These are phyloP conservation scores for Corythornis vintsioides DNA, from an alignment of 2,113 vertebrate genomes.

Conservation along the genomic window DNA sequence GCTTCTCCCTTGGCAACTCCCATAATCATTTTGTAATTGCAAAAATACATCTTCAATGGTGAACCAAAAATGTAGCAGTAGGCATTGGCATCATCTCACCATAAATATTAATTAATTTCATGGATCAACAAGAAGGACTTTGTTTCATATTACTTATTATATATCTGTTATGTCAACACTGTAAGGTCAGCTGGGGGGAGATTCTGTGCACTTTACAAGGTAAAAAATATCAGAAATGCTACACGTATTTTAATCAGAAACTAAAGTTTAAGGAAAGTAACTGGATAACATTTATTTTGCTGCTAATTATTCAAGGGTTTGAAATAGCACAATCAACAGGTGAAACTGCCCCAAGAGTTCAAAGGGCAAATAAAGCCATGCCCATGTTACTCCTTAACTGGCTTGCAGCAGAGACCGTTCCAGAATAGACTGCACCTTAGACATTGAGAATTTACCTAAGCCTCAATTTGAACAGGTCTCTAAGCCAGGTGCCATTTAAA, in stretches of 20 bases:
- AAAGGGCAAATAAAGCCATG: neutral
- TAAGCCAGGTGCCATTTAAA: neutral
- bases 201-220: neutral
- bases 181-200: neutral
- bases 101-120: neutral
- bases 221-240: neutral
- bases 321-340: constrained; percentile 53
- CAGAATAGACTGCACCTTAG: neutral
- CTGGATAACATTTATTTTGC: constrained; percentile 53
- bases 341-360: constrained; percentile 34
- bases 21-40: neutral
- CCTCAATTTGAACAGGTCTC: neutral
- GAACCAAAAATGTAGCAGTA: neutral
- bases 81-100: neutral
- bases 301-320: constrained; percentile 26
- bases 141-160: neutral
- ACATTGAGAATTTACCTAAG: neutral
- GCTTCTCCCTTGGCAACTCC: neutral
- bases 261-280: constrained; percentile 54
- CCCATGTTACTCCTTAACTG: neutral
- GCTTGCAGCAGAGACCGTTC: neutral
- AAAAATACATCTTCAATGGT: neutral
- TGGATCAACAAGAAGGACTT: neutral
- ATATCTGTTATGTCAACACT: neutral
- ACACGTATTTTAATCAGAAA: constrained; percentile 38